Percentiles rank a stretch among this genome's conserved stretches.
phyloP scores from a whole-genome alignment of 2,113 vertebrate genomes.

The Syrmaticus mikado region DNA sequence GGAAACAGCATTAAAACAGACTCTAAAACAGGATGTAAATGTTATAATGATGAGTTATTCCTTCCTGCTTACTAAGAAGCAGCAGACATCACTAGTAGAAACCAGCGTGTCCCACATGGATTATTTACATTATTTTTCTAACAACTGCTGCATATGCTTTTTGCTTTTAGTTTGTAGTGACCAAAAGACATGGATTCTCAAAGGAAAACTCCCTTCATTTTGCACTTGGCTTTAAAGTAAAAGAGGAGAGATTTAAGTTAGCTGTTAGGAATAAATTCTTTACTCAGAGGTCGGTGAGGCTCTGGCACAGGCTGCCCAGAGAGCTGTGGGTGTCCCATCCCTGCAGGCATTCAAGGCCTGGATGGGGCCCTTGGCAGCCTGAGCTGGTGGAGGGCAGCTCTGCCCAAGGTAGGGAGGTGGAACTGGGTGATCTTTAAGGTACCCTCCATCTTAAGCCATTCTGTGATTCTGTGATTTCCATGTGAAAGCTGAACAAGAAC shows the following conservation, averaged over 20 bases:
- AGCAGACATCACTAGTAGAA: constrained; percentile 8
- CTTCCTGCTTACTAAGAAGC: constrained; percentile 54
- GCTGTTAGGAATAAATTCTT: too few relatives aligned
- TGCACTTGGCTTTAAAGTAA: accelerated
- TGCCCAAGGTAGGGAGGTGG: too few relatives aligned
- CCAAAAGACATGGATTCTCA: background rate
- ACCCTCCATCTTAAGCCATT: too few relatives aligned
- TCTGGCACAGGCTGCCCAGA: too few relatives aligned
- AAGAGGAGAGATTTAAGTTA: too few relatives aligned
- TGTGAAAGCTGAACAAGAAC: background rate
- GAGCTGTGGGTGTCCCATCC: too few relatives aligned
- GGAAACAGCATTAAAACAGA: constrained; percentile 56
- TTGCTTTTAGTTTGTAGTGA: background rate
- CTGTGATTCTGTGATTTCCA: background rate
- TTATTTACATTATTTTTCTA: constrained; percentile 21
- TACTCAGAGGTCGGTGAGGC: too few relatives aligned
- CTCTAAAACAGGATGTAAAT: constrained; percentile 58
- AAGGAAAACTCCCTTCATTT: background rate
- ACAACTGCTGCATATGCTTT: background rate
- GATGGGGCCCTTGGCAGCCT: too few relatives aligned
- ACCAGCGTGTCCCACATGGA: background rate
- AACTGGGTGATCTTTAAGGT: too few relatives aligned
- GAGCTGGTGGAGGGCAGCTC: too few relatives aligned
- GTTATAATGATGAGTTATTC: constrained; percentile 61
- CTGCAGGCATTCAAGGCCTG: too few relatives aligned